Evolutionary conservation across 2,888 invertebrate species (phyloP).

Genomic region (Archips xylosteana): DNA sequence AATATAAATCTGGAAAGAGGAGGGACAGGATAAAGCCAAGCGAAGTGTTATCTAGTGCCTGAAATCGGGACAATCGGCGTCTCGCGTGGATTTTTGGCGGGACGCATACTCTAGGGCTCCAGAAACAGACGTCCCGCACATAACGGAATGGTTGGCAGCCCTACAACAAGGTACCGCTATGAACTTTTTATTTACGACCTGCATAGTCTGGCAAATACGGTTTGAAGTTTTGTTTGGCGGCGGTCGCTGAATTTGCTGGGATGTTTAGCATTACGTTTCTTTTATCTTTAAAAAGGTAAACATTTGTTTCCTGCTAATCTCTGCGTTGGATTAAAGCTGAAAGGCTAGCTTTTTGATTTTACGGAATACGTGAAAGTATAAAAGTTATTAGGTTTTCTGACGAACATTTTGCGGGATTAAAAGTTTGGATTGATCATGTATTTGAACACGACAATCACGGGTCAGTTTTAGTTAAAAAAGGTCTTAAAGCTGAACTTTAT

Average conservation of each 20-base stretch:
- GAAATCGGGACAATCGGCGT: too few relatives aligned
- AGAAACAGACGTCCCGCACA: too few relatives aligned
- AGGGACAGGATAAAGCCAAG: too few relatives aligned
- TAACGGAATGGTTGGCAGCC: too few relatives aligned
- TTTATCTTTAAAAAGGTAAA: slow-evolving; percentile 8
- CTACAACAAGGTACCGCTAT: neutral
- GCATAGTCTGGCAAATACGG: slow-evolving; percentile 5
- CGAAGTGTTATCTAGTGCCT: too few relatives aligned
- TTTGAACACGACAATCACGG: too few relatives aligned
- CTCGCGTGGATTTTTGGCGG: too few relatives aligned
- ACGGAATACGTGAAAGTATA: neutral
- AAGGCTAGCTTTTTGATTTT: slow-evolving; percentile 1
- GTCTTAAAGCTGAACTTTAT: too few relatives aligned
- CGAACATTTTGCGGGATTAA: neutral
- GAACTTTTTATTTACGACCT: slow-evolving; percentile 16
- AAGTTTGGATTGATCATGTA: too few relatives aligned
- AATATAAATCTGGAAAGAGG: too few relatives aligned
- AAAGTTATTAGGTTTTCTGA: neutral
- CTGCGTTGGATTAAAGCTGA: slow-evolving; percentile 8
- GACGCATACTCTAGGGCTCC: too few relatives aligned
- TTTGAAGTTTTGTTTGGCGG: neutral
- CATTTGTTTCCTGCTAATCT: neutral
- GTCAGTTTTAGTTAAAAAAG: too few relatives aligned
- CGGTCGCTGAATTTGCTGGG: slow-evolving; percentile 3
- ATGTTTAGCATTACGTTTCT: slow-evolving; percentile 2